Evolutionary conservation across 2,888 invertebrate genomes (phyloP).

Genomic region (Apantesis nais): DNA sequence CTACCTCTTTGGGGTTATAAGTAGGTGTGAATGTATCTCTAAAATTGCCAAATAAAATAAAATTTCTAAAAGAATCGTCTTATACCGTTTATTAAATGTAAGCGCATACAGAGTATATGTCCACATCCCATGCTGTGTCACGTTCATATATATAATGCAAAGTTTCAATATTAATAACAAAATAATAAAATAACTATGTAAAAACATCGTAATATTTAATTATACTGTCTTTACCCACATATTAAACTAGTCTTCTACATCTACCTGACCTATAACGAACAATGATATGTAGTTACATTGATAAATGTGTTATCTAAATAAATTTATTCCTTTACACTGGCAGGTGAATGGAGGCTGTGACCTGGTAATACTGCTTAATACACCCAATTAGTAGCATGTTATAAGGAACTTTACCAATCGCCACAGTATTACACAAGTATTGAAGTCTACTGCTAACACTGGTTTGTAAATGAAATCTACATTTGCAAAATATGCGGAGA

Average conservation of each 20-base stretch:
- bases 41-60: too few relatives aligned
- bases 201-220: background rate
- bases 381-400: constrained; percentile 5
- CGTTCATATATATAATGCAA: background rate
- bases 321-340: constrained; percentile 13
- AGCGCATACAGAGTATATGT: background rate
- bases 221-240: background rate
- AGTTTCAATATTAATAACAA: background rate
- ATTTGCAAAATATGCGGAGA: background rate
- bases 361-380: constrained; percentile 3
- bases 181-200: background rate
- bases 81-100: background rate
- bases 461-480: background rate
- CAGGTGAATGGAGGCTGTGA: constrained; percentile 5
- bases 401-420: background rate
- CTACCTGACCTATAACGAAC: constrained; percentile 3
- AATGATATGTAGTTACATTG: constrained; percentile 10
- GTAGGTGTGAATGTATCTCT: background rate
- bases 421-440: background rate
- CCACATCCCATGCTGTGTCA: background rate
- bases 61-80: too few relatives aligned
- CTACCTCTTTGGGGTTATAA: background rate
- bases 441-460: background rate
- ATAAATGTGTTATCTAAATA: constrained; percentile 10
- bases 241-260: background rate